Conservation (phyloP, 2,113 vertebrate species). For the Hucho hucho region DNA sequence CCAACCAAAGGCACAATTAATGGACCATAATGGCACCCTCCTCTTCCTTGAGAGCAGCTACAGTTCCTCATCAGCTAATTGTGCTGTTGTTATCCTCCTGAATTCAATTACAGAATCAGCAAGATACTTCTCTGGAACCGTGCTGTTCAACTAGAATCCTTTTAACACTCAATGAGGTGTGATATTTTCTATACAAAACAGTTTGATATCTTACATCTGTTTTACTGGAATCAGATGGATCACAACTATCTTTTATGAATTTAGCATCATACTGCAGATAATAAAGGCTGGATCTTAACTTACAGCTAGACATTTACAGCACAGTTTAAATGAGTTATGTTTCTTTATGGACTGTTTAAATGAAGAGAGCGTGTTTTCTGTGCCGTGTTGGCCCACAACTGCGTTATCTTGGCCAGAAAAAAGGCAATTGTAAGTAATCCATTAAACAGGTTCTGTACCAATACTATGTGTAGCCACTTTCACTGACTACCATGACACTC, state of each 20-base stretch:
- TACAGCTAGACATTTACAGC: neutral
- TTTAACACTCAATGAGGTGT: constrained; percentile 17
- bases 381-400: neutral
- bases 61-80: constrained; percentile 24
- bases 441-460: too few relatives aligned
- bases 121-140: constrained; percentile 1
- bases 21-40: neutral
- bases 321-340: neutral
- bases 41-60: constrained; percentile 11
- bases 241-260: neutral
- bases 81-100: constrained; percentile 22
- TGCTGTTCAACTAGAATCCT: constrained; percentile 9
- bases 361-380: neutral
- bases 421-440: neutral
- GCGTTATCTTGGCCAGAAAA: neutral
- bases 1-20: constrained; percentile 2
- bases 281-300: neutral
- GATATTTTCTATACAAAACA: neutral
- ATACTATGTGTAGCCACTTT: neutral
- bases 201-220: neutral
- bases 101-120: constrained; percentile 28
- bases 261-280: neutral
- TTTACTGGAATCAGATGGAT: neutral
- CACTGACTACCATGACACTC: constrained; percentile 5
- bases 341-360: neutral